Conservation (phyloP, 2,113 vertebrate genomes). For the Astur gentilis region DNA sequence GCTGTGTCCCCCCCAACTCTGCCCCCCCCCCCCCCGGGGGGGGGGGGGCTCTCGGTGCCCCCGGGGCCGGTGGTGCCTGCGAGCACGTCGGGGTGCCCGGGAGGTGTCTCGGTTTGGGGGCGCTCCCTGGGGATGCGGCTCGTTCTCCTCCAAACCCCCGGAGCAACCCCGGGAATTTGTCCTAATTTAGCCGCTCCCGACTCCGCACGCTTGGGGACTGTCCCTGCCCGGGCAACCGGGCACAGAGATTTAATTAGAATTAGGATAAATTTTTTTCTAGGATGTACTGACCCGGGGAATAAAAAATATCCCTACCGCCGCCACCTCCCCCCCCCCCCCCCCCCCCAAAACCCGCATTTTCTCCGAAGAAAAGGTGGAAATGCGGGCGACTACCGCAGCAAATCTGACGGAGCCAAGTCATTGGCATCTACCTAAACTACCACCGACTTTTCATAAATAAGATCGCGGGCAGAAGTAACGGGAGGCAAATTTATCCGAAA, state of each 20-base stretch:
- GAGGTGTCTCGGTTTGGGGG: neutral
- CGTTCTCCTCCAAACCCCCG: neutral
- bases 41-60: neutral
- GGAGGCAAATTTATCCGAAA: neutral
- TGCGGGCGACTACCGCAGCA: rapidly evolving
- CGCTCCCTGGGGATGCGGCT: neutral
- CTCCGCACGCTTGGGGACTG: neutral
- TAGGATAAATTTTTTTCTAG: neutral
- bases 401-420: neutral
- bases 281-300: neutral
- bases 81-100: neutral
- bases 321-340: no score
- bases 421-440: neutral
- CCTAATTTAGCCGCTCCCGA: neutral
- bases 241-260: neutral
- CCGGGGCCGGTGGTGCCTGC: neutral
- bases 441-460: neutral
- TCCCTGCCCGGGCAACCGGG: neutral
- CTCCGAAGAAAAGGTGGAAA: neutral
- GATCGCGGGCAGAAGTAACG: neutral
- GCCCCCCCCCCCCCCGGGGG: neutral
- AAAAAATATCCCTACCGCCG: neutral
- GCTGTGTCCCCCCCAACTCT: no score
- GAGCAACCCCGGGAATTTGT: neutral
- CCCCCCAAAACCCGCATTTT: rapidly evolving